Conservation (phyloP, 2,113 vertebrate species). For the Trogon melanurus region DNA sequence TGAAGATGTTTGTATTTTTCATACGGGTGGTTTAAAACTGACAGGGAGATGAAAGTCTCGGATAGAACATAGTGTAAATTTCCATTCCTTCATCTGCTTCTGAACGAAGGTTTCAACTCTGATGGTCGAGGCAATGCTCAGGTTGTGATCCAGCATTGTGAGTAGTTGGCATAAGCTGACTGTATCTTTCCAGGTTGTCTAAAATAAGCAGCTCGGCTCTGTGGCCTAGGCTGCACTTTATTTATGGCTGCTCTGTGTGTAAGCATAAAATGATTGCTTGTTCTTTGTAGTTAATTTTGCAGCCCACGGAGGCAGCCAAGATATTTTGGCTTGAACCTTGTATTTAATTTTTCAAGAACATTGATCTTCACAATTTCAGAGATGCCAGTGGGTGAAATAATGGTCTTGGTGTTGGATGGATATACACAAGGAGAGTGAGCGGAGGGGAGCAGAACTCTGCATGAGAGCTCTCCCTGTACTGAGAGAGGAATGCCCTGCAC, state of each 20-base stretch:
- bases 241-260: not conserved
- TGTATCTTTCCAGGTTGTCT: not conserved
- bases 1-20: not conserved
- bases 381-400: not conserved
- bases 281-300: not conserved
- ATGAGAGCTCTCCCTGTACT: not conserved
- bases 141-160: not conserved
- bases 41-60: not conserved
- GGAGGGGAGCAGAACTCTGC: accelerated
- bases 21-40: accelerated
- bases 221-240: not conserved
- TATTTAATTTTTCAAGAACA: constrained; percentile 12
- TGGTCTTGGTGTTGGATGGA: not conserved
- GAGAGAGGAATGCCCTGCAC: accelerated
- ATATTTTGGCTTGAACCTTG: not conserved
- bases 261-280: not conserved
- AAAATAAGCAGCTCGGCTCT: not conserved
- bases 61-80: not conserved
- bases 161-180: not conserved
- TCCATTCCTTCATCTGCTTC: not conserved
- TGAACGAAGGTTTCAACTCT: not conserved
- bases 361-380: not conserved
- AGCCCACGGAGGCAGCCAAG: not conserved
- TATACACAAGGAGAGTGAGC: not conserved
- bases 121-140: accelerated